Conservation (phyloP, 2,113 vertebrate genomes). For the Microcebus murinus region DNA sequence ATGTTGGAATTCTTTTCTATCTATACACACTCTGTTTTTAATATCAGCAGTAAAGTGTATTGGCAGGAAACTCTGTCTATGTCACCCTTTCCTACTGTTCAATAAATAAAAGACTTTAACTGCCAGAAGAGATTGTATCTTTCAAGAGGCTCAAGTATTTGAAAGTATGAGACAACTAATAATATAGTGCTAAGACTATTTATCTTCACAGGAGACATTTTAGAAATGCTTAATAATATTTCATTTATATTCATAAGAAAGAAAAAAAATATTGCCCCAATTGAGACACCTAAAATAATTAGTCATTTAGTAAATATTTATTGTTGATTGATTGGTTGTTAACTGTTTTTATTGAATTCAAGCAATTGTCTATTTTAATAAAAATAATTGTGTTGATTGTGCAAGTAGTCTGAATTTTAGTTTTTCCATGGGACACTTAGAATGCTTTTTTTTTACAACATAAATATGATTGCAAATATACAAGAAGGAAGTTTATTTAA, state of each 20-base stretch:
- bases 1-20: conserved; percentile 47
- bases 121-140: conserved; percentile 54
- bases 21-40: not conserved
- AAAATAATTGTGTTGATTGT: not conserved
- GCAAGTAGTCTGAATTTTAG: not conserved
- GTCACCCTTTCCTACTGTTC: conserved; percentile 59
- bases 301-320: conserved; percentile 31
- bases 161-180: conserved; percentile 35
- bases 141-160: conserved; percentile 30
- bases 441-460: not conserved
- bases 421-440: not conserved
- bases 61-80: conserved; percentile 54
- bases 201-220: not conserved
- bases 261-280: not conserved
- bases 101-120: conserved; percentile 62
- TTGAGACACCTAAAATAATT: not conserved
- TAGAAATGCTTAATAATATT: conserved; percentile 16
- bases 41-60: conserved; percentile 41
- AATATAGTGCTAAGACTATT: not conserved
- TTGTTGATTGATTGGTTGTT: not conserved
- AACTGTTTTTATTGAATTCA: not conserved
- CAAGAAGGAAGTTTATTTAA: not conserved
- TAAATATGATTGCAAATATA: not conserved
- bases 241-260: not conserved
- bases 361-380: not conserved